These are phyloP conservation scores for Ptychadena robeensis DNA, from an alignment of 2,797 vertebrate species.

Conservation along the genomic window DNA sequence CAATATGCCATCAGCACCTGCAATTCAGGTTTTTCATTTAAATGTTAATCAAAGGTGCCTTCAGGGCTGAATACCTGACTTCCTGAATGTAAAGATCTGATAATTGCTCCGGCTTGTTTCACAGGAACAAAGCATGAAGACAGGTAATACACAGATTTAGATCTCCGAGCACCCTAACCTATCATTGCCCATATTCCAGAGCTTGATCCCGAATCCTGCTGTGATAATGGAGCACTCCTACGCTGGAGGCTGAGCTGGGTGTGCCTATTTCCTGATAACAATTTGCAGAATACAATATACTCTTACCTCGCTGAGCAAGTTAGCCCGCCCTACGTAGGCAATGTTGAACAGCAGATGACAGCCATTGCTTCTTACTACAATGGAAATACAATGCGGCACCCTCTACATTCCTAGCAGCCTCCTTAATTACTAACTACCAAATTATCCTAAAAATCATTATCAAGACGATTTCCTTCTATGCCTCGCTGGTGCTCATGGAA, in stretches of 20 bases:
- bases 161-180: neutral
- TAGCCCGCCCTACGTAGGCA: neutral
- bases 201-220: neutral
- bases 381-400: neutral
- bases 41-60: conserved; percentile 26
- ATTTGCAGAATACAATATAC: conserved; percentile 8
- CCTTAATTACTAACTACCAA: neutral
- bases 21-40: conserved; percentile 27
- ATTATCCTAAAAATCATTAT: conserved; percentile 12
- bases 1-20: conserved; percentile 5
- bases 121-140: conserved; percentile 32
- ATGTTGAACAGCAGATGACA: neutral
- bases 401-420: neutral
- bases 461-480: neutral
- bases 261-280: conserved; percentile 28
- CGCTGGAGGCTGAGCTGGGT: neutral
- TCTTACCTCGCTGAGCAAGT: conserved; percentile 20
- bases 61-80: neutral
- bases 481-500: neutral
- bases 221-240: conserved; percentile 13
- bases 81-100: conserved; percentile 4
- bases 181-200: conserved; percentile 18
- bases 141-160: conserved; percentile 1
- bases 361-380: neutral
- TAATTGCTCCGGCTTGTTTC: conserved; percentile 22